Conservation (phyloP, 2,113 vertebrate genomes). For the Sigmodon hispidus region DNA sequence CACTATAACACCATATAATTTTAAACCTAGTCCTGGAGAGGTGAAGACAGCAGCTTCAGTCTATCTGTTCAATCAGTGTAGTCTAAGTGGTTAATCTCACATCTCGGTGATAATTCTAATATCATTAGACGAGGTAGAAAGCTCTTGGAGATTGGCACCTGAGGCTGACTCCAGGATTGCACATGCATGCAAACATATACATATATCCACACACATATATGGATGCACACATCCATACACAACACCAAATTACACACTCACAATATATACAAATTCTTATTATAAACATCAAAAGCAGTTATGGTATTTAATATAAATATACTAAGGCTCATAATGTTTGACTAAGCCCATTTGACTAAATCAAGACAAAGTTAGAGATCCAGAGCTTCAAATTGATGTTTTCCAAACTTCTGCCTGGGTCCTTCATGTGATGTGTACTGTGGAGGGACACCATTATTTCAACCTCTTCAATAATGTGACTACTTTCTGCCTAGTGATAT, state of each 20-base stretch:
- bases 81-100: neutral
- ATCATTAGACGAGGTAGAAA: neutral
- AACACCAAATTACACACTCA: neutral
- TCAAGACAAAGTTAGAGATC: neutral
- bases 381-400: neutral
- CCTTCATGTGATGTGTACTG: neutral
- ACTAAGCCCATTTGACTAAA: neutral
- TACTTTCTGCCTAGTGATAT: neutral
- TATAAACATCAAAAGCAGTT: neutral
- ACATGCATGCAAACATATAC: neutral
- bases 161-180: neutral
- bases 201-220: neutral
- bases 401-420: neutral
- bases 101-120: neutral
- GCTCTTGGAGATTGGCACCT: neutral
- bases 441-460: neutral
- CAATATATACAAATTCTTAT: neutral
- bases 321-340: neutral
- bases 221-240: too few relatives aligned
- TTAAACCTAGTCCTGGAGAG: too few relatives aligned
- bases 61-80: neutral
- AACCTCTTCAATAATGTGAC: rapidly evolving
- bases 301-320: neutral
- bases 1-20: too few relatives aligned
- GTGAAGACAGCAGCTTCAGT: neutral